These are phyloP conservation scores for Paedocypris micromegethes DNA, from an alignment of 2,797 vertebrate genomes.

Conservation along the genomic window DNA sequence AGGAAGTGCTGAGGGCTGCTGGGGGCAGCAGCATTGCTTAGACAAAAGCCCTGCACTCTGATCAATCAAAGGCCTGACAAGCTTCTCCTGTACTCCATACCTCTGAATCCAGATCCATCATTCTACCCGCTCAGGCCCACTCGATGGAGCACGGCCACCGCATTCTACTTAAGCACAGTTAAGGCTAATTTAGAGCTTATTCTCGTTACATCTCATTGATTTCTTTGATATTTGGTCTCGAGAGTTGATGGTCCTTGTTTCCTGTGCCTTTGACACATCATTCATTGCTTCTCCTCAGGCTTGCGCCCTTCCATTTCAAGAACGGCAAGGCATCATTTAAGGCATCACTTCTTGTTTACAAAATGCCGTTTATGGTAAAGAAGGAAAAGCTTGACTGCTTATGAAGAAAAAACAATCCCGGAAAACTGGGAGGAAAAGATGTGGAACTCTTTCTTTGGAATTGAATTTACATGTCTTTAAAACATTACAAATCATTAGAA, in stretches of 20 bases:
- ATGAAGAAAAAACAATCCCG: no score
- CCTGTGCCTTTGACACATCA: conserved; percentile 6
- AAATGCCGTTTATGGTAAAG: not conserved
- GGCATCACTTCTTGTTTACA: not conserved
- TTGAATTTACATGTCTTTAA: no score
- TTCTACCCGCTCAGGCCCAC: conserved; percentile 8
- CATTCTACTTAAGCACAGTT: conserved; percentile 8
- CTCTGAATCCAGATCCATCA: conserved; percentile 26
- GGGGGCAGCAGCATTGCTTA: conserved; percentile 39
- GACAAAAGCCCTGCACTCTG: conserved; percentile 43
- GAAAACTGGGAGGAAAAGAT: no score
- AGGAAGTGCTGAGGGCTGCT: conserved; percentile 61
- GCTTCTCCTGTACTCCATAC: not conserved
- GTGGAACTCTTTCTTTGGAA: no score
- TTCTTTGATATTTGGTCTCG: conserved; percentile 23
- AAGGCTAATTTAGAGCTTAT: conserved; percentile 8
- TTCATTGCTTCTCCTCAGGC: not conserved
- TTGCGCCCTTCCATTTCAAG: not conserved
- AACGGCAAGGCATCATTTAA: not conserved
- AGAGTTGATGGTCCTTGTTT: conserved; percentile 11
- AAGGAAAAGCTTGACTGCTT: not conserved
- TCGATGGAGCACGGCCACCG: conserved; percentile 1
- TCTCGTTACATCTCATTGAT: conserved; percentile 25
- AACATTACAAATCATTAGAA: no score
- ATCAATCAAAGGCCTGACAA: conserved; percentile 61